Evolutionary conservation across 2,888 invertebrate genomes (phyloP).

Genomic region (Dynastes grantii): DNA sequence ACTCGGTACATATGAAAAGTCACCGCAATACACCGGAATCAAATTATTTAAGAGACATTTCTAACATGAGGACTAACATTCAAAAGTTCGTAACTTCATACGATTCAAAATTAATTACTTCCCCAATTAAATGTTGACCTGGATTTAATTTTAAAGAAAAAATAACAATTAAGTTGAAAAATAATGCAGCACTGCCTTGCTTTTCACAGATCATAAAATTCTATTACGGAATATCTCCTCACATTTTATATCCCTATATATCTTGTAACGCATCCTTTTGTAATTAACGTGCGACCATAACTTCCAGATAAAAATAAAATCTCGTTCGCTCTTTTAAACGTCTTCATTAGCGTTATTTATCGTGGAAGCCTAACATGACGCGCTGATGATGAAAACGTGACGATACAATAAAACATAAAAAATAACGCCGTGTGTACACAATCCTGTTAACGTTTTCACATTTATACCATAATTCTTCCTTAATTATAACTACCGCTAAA

Average conservation of each 20-base stretch:
- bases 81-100: no score
- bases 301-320: conserved; percentile 11
- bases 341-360: conserved; percentile 37
- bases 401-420: conserved; percentile 14
- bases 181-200: not conserved
- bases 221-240: conserved; percentile 2
- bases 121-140: no score
- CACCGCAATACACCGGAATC: no score
- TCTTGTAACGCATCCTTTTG: conserved; percentile 15
- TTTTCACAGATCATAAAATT: conserved; percentile 20
- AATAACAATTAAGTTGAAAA: no score
- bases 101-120: no score
- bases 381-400: conserved; percentile 19
- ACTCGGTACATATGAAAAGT: no score
- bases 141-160: no score
- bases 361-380: not conserved
- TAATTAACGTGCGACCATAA: conserved; percentile 23
- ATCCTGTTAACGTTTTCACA: conserved; percentile 10
- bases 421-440: conserved; percentile 1
- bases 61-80: no score
- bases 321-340: conserved; percentile 1
- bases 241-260: conserved; percentile 4
- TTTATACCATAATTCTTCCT: not conserved
- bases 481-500: conserved; percentile 21
- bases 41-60: no score